Conservation (phyloP, 2,797 vertebrate species). For the Cirrhinus molitorella region DNA sequence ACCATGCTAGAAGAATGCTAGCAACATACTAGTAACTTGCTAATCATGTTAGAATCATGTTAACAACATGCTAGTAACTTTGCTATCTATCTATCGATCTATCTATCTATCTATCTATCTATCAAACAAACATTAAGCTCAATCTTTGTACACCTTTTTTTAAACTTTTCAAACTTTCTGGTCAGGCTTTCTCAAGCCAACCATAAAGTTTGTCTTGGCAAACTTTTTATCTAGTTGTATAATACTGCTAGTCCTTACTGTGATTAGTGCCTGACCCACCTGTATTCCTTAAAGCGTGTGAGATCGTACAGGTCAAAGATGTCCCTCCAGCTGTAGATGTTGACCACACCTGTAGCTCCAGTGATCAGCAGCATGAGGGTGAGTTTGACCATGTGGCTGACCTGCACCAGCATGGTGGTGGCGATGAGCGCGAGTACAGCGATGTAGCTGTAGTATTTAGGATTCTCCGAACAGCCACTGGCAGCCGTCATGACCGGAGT, state of each 20-base stretch:
- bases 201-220: no score
- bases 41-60: no score
- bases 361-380: slow-evolving; percentile 93
- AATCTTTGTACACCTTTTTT: no score
- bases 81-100: no score
- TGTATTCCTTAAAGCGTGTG: slow-evolving; percentile 82
- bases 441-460: slow-evolving; percentile 93
- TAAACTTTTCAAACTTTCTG: no score
- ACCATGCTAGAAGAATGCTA: no score
- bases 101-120: no score
- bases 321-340: slow-evolving; percentile 90
- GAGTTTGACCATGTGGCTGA: slow-evolving; percentile 98
- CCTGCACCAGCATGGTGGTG: slow-evolving; percentile 97
- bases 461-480: slow-evolving; percentile 84
- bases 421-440: slow-evolving; percentile 90
- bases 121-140: no score
- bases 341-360: slow-evolving; percentile 81
- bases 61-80: no score
- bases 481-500: slow-evolving; percentile 42
- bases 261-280: slow-evolving; percentile 70
- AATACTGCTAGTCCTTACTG: neutral
- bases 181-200: no score
- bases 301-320: slow-evolving; percentile 90
- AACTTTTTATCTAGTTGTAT: no score
- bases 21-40: no score